Evolutionary conservation across 2,113 vertebrate species (phyloP).

Genomic region (Dipodomys spectabilis): DNA sequence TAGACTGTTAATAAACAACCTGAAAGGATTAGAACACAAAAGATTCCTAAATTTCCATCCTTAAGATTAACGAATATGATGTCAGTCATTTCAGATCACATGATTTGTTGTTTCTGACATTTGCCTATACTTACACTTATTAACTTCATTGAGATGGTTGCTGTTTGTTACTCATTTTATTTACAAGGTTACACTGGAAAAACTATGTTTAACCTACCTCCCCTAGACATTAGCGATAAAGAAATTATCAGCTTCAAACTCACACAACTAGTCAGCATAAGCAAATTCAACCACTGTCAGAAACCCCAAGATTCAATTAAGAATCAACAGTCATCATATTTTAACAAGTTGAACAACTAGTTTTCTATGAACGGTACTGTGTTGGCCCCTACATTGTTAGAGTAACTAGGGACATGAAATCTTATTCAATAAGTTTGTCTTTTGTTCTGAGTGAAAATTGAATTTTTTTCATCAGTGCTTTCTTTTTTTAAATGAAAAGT

Average conservation of each 20-base stretch:
- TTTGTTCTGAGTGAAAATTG: neutral
- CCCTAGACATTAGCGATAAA: slow-evolving; percentile 11
- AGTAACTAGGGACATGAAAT: neutral
- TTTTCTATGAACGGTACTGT: neutral
- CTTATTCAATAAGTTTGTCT: neutral
- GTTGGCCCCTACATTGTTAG: neutral
- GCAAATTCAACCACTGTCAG: neutral
- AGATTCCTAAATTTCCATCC: neutral
- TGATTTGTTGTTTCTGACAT: neutral
- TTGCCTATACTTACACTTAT: slow-evolving; percentile 17
- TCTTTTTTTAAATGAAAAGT: slow-evolving; percentile 2
- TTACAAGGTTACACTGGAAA: slow-evolving; percentile 1
- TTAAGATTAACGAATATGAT: neutral
- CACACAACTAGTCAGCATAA: neutral
- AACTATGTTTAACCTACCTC: neutral
- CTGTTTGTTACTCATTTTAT: slow-evolving; percentile 3
- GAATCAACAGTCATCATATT: neutral
- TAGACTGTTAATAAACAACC: neutral
- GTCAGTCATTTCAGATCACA: neutral
- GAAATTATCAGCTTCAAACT: neutral
- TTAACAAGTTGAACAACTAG: neutral
- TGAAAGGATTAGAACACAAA: neutral
- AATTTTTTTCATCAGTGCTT: neutral
- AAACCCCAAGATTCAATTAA: slow-evolving; percentile 7
- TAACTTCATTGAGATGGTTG: neutral